phyloP scores from a whole-genome alignment of 1,140 invertebrate species.

The Macrobrachium rosenbergii region DNA sequence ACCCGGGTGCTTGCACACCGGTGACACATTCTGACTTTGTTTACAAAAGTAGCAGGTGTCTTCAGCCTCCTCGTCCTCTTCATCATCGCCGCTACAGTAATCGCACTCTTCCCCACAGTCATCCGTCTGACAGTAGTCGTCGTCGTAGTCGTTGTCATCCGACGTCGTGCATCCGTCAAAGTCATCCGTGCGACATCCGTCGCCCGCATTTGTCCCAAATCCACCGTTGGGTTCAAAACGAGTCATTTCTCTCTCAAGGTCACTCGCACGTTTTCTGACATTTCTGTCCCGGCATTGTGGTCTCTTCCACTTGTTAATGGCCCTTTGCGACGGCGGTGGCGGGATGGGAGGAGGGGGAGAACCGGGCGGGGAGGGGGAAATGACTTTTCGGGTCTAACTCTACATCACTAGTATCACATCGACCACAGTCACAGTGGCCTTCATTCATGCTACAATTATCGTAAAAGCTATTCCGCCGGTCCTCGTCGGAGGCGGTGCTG shows the following conservation, averaged over 20 bases:
- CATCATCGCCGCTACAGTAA: slow-evolving; percentile 62
- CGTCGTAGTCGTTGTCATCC: slow-evolving; percentile 37
- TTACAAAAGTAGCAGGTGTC: slow-evolving; percentile 56
- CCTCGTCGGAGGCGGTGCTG: slow-evolving; percentile 31
- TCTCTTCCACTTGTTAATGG: neutral
- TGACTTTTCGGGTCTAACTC: neutral
- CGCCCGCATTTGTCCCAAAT: slow-evolving; percentile 27
- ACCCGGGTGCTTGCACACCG: slow-evolving; percentile 56
- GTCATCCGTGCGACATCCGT: slow-evolving; percentile 30
- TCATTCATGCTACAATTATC: slow-evolving; percentile 23
- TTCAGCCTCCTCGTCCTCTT: slow-evolving; percentile 51
- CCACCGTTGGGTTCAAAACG: slow-evolving; percentile 13
- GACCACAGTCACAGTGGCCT: slow-evolving; percentile 34
- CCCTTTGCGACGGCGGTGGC: slow-evolving; percentile 6
- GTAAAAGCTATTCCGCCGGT: slow-evolving; percentile 25
- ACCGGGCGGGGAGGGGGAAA: neutral
- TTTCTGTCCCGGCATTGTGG: neutral
- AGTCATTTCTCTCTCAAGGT: neutral
- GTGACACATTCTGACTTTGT: slow-evolving; percentile 17
- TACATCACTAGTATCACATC: slow-evolving; percentile 17
- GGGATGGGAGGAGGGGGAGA: neutral
- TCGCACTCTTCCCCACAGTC: slow-evolving; percentile 60
- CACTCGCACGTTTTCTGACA: neutral
- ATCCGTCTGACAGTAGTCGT: slow-evolving; percentile 63
- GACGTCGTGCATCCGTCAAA: slow-evolving; percentile 13